A percentile compares a stretch with the other conserved stretches of the same genome.
Conservation (phyloP, 2,888 invertebrate species). For the Pinctada fucata region DNA sequence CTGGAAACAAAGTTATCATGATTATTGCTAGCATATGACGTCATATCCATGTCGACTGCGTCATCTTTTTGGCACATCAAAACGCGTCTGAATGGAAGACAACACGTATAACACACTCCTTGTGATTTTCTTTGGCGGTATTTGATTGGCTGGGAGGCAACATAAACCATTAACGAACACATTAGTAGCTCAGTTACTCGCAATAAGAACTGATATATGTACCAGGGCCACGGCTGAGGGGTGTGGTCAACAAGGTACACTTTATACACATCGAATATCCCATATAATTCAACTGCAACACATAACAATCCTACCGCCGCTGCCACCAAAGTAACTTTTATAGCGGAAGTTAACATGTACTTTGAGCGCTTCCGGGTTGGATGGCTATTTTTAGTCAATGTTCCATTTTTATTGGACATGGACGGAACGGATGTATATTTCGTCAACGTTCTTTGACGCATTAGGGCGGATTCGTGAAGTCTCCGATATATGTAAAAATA, state of each 20-base stretch:
- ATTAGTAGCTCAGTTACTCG: slow-evolving; percentile 92
- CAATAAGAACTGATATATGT: slow-evolving; percentile 92
- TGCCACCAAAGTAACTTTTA: slow-evolving; percentile 92
- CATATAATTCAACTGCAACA: slow-evolving; percentile 90
- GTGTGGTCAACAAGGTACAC: slow-evolving; percentile 71
- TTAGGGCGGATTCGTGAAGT: slow-evolving; percentile 69
- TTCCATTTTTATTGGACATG: not conserved
- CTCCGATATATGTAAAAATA: slow-evolving; percentile 81
- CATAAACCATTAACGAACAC: slow-evolving; percentile 89
- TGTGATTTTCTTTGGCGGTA: slow-evolving; percentile 51
- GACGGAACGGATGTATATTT: slow-evolving; percentile 29
- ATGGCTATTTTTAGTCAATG: slow-evolving; percentile 14
- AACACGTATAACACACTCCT: slow-evolving; percentile 37
- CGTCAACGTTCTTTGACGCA: slow-evolving; percentile 69
- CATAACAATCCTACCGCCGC: slow-evolving; percentile 90
- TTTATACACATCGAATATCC: slow-evolving; percentile 82
- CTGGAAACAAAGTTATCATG: slow-evolving; percentile 6
- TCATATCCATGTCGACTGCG: slow-evolving; percentile 42
- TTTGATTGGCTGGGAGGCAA: slow-evolving; percentile 83
- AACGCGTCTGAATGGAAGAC: slow-evolving; percentile 45
- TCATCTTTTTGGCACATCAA: slow-evolving; percentile 14
- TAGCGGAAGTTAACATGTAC: slow-evolving; percentile 86
- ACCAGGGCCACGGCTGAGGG: slow-evolving; percentile 88
- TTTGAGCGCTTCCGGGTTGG: slow-evolving; percentile 13
- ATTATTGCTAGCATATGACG: slow-evolving; percentile 30